Evolutionary conservation across 1,140 invertebrate species (phyloP), one percentile per base, ranked within the genome.

Genomic region (Catajapyx aquilonaris): DNA sequence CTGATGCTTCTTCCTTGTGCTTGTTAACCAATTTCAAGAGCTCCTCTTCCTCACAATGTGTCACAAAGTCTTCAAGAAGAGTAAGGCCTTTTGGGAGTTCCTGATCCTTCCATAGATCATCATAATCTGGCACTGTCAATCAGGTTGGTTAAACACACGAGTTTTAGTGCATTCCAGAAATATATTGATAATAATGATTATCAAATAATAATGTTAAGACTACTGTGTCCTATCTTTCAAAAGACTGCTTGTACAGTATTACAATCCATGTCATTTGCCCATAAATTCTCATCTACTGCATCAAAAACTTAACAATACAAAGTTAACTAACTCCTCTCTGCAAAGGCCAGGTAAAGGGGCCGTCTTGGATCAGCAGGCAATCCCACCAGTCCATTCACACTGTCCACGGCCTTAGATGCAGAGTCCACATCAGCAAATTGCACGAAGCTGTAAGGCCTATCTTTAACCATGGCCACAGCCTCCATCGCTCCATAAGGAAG

Each of bases 381-480:
- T 25, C 56, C 54, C 5, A 57, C 41, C 22, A 48, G 48, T 15
- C 68, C 67, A 55, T 76, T 63, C 40, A 70, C 56, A 31, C 55
- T n/a, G n/a, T n/a, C n/a, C n/a, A n/a, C n/a, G n/a, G 70, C 64
- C 21, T 46, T 44, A 31, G 46, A 40, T 4, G 76, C 65, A 43
- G 65, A 57, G 10, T 56, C 41, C 2, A 56, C 15, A 2, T 54
- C 49, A 5, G 46, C 32, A 48, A 68, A 81, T 33, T 57, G 54
- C 2, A 86, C 45, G 57, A 84, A 81, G 35, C 70, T 71, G 48
- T 76, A 85, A 0, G 78, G 77, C 59, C 84, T 81, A 35, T 62
- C 61, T 11, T 67, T 62, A 35, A 76, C 44, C 69, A 85, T 73
- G 15, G 68, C 47, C 23, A 84, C 57, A 34, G 62, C 61, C 44